These are phyloP conservation scores for Drosophila sulfurigaster DNA, from an alignment of 1,140 invertebrate genomes.

Conservation along the genomic window DNA sequence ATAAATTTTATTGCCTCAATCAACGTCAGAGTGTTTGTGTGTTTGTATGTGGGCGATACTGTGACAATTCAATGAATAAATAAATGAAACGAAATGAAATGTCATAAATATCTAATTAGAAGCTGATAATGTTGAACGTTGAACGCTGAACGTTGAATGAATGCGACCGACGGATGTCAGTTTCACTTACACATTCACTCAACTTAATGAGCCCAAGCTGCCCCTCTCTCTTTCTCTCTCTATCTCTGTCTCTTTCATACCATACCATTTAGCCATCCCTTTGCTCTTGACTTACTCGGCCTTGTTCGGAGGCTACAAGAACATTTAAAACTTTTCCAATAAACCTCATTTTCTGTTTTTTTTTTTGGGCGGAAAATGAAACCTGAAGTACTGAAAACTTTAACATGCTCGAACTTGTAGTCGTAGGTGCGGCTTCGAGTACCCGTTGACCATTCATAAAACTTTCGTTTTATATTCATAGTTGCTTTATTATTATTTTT, in stretches of 20 bases:
- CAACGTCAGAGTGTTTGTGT: constrained; percentile 35
- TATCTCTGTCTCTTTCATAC: background rate
- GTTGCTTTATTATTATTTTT: constrained; percentile 38
- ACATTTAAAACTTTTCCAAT: constrained; percentile 20
- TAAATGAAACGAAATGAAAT: constrained; percentile 31
- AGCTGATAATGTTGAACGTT: constrained; percentile 8
- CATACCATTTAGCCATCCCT: background rate
- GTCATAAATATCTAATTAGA: constrained; percentile 51
- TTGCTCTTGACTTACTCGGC: constrained; percentile 5
- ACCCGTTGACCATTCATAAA: constrained; percentile 6
- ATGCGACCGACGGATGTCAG: constrained; percentile 10
- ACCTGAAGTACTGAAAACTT: constrained; percentile 18
- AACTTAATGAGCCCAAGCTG: constrained; percentile 20
- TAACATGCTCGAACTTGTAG: background rate
- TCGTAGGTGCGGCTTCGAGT: background rate
- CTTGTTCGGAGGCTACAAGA: background rate
- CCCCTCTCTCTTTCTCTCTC: background rate
- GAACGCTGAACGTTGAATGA: background rate
- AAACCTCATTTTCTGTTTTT: background rate
- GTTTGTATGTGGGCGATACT: constrained; percentile 19
- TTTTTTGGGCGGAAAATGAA: background rate
- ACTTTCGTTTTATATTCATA: constrained; percentile 21
- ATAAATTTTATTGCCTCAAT: constrained; percentile 63
- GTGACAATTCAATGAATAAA: constrained; percentile 60
- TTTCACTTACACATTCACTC: constrained; percentile 17